phyloP scores from a whole-genome alignment of 2,113 vertebrate genomes.

The Thryonomys swinderianus region DNA sequence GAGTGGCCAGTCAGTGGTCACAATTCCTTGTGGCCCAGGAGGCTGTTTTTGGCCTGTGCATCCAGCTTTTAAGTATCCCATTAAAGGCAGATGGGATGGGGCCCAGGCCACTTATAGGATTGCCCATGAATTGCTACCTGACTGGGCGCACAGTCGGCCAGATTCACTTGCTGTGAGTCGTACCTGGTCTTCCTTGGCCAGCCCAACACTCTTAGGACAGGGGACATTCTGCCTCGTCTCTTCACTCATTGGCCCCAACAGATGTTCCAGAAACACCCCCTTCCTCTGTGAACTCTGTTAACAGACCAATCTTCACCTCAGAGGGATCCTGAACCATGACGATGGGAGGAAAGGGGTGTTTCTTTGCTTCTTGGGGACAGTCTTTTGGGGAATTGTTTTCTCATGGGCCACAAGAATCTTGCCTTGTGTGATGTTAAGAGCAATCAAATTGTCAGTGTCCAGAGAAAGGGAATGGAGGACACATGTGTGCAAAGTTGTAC shows the following conservation, averaged over 20 bases:
- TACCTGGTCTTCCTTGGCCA: not conserved
- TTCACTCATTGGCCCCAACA: too few species aligned
- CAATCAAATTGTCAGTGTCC: not conserved
- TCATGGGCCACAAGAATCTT: not conserved
- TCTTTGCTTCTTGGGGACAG: not conserved
- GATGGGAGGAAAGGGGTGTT: not conserved
- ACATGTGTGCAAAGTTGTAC: not conserved
- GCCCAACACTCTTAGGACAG: not conserved
- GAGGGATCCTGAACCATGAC: not conserved
- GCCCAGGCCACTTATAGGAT: not conserved
- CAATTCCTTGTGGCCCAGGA: accelerated
- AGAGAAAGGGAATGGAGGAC: not conserved
- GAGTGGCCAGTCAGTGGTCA: too few species aligned
- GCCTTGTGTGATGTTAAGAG: not conserved
- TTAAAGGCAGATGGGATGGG: not conserved
- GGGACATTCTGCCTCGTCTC: not conserved
- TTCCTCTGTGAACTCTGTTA: not conserved
- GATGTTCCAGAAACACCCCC: not conserved
- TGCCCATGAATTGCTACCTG: not conserved
- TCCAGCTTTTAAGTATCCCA: not conserved
- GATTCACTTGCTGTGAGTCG: not conserved
- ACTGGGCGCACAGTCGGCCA: not conserved
- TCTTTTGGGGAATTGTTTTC: not conserved
- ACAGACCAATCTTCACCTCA: not conserved
- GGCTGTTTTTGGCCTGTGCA: not conserved